A percentile compares a stretch with the other conserved stretches of the same genome.
These are phyloP conservation scores for Ptychochromis oligacanthus DNA, from an alignment of 2,113 vertebrate genomes.

Conservation along the genomic window DNA sequence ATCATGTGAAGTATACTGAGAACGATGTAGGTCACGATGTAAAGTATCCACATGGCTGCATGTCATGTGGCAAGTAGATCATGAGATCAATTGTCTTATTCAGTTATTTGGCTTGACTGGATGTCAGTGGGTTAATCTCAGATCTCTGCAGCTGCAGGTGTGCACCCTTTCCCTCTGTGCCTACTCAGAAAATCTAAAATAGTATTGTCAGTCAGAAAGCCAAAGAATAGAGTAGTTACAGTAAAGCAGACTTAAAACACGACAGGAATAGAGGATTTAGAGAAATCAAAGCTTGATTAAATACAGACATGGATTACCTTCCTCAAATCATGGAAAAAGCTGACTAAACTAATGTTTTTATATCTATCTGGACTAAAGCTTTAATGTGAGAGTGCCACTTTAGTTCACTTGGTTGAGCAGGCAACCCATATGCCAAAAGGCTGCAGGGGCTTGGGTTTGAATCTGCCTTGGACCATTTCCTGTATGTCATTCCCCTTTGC, in stretches of 20 bases:
- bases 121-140: background rate
- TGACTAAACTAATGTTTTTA: no score
- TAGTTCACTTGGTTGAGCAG: no score
- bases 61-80: background rate
- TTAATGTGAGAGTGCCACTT: background rate
- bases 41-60: background rate
- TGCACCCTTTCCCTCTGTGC: background rate
- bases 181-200: background rate
- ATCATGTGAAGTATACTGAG: background rate
- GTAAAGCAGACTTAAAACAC: background rate
- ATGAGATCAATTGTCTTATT: slow-evolving; percentile 15
- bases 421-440: no score
- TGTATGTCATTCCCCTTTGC: no score
- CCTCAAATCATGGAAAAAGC: no score
- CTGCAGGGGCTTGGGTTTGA: no score
- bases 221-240: background rate
- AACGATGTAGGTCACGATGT: background rate
- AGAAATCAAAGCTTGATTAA: background rate
- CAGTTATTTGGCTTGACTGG: background rate
- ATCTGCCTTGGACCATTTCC: no score
- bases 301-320: background rate
- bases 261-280: background rate
- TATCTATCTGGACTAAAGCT: no score
- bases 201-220: background rate
- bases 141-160: slow-evolving; percentile 9